These are phyloP conservation scores for Rhopilema esculentum DNA, from an alignment of 30 jellyfish, hydroid and myxozoan species.

Conservation along the genomic window DNA sequence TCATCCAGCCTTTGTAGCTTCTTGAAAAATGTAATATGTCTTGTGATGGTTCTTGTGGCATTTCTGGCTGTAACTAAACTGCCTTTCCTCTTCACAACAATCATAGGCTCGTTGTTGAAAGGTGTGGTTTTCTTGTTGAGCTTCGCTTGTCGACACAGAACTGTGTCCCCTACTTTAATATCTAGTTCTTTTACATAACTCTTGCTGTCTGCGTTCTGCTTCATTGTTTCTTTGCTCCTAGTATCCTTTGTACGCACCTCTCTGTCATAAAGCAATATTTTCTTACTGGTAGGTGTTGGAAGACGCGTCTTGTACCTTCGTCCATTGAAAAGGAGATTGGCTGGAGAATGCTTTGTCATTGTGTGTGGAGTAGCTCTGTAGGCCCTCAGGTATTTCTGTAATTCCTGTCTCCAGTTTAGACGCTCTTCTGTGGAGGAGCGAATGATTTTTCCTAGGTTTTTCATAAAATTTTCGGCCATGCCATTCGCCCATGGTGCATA, in stretches of 20 bases:
- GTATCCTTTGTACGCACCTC: slow-evolving; percentile 16
- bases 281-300: slow-evolving; percentile 12
- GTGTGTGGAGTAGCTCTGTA: slow-evolving; percentile 17
- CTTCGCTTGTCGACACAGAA: slow-evolving; percentile 27
- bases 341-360: slow-evolving; percentile 17
- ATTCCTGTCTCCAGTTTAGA: slow-evolving; percentile 59
- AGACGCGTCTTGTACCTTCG: slow-evolving; percentile 35
- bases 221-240: slow-evolving; percentile 25
- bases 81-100: slow-evolving; percentile 15
- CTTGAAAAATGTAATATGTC: slow-evolving; percentile 28
- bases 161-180: slow-evolving; percentile 11
- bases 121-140: slow-evolving; percentile 20
- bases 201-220: slow-evolving; percentile 20
- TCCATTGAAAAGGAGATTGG: slow-evolving; percentile 52
- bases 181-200: slow-evolving; percentile 27
- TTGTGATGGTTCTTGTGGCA: slow-evolving; percentile 34
- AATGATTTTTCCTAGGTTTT: slow-evolving; percentile 21
- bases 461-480: slow-evolving; percentile 47
- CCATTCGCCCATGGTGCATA: slow-evolving; percentile 67
- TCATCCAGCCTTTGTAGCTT: slow-evolving; percentile 31
- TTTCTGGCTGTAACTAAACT: slow-evolving; percentile 21
- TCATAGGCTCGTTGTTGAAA: slow-evolving; percentile 18
- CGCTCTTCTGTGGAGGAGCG: slow-evolving; percentile 32
- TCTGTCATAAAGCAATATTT: slow-evolving; percentile 19
- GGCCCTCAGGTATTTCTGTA: slow-evolving; percentile 33